Evolutionary conservation across 2,888 invertebrate genomes (phyloP), one percentile per base, ranked within the genome.

Genomic region (Capitulum mitella): DNA sequence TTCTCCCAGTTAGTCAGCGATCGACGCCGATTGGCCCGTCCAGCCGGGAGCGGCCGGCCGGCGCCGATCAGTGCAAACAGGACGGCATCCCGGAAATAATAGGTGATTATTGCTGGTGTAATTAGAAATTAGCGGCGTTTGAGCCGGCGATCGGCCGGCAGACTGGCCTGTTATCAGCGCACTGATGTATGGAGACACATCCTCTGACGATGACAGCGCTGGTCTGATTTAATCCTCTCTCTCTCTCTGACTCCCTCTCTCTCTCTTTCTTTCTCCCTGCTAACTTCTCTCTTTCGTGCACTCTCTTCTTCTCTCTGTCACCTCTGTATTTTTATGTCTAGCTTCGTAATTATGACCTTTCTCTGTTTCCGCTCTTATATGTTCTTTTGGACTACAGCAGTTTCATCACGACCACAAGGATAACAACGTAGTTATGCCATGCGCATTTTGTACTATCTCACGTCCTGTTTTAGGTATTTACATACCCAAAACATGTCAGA

Each of bases 91-190:
- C 37, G 70, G 70, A 70, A 70, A 40, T 26, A 40, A 70, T 70
- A 70, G 10, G 70, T 70, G 70, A 70, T 70, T 70, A 70, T 70
- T 70, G 70, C 70, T 34, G 8, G 37, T 37, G 70, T 70, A 70
- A 70, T 70, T 70, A 70, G 22, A 40, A 40, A 70, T 40, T 16
- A 70, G 5, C 40, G 37, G 22, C 37, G 70, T 37, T 29, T 14
- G 37, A 22, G 26, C 37, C 26, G 26, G 40, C 37, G 37, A 26
- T 8, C 70, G 14, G 22, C 19, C 70, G 40, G 40, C 5, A 14
- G 29, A 6, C 26, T 1, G 37, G 40, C 10, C 26, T 40, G 70
- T 70, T 70, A 40, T 26, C 40, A 22, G 70, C 37, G 26, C 70
- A 26, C 70, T 70, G 70, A 40, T 70, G 70, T 40, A 40, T 70